Conservation (phyloP, 2,797 vertebrate genomes). For the Masticophis lateralis region DNA sequence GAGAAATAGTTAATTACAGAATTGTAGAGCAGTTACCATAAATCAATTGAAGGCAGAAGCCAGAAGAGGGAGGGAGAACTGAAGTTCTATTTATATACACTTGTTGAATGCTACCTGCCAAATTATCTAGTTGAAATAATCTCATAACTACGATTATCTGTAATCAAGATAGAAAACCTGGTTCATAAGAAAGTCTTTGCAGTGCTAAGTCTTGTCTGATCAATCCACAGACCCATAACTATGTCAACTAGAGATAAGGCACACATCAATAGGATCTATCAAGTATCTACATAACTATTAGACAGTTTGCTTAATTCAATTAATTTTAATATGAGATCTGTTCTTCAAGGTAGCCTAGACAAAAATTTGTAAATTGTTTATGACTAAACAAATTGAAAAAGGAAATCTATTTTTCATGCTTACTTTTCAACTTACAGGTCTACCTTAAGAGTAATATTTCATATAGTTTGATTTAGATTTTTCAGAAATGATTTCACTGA, state of each 20-base stretch:
- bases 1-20: background rate
- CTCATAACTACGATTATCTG: background rate
- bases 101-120: background rate
- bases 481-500: background rate
- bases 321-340: background rate
- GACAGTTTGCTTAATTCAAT: conserved; percentile 25
- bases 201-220: background rate
- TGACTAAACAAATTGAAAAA: conserved; percentile 6
- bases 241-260: background rate
- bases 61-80: background rate
- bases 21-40: background rate
- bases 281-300: conserved; percentile 4
- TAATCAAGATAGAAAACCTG: background rate
- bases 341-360: background rate
- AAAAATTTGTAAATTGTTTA: conserved; percentile 3
- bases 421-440: background rate
- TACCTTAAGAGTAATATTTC: background rate
- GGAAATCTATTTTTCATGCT: conserved; percentile 14
- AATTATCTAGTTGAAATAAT: background rate
- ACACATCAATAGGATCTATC: conserved; percentile 25
- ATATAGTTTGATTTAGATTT: background rate
- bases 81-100: background rate
- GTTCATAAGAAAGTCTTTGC: background rate
- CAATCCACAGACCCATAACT: background rate
- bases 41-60: background rate